Evolutionary conservation across 2,888 invertebrate genomes (phyloP).

Genomic region (Apodemia mormo): DNA sequence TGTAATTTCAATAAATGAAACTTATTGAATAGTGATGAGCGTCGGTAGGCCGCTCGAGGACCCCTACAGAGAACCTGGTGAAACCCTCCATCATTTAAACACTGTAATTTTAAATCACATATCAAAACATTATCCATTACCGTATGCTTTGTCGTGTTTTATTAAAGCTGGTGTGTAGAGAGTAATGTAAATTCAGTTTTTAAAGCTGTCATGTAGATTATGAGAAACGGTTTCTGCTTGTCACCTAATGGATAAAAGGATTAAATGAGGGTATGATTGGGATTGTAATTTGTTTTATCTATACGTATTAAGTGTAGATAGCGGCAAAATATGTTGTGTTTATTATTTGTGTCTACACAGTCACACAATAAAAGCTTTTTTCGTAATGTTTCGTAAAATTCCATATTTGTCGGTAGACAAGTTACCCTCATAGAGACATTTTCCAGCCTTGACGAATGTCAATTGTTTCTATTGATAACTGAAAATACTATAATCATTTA

Average conservation of each 20-base stretch:
- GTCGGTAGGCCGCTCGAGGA: slow-evolving; percentile 70
- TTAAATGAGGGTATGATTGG: not conserved
- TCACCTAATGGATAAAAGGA: not conserved
- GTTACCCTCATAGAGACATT: too few species aligned
- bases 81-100: slow-evolving; percentile 42
- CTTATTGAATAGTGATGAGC: slow-evolving; percentile 82
- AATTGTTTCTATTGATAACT: too few species aligned
- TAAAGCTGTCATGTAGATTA: not conserved
- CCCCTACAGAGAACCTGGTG: slow-evolving; percentile 61
- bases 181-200: not conserved
- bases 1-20: slow-evolving; percentile 81
- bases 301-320: too few species aligned
- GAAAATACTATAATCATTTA: too few species aligned
- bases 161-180: not conserved
- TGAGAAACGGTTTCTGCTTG: not conserved
- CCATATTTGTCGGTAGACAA: too few species aligned
- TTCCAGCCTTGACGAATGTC: too few species aligned
- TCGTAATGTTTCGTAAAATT: too few species aligned
- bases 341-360: too few species aligned
- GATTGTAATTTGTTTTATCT: too few species aligned
- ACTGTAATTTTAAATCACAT: slow-evolving; percentile 36
- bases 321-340: too few species aligned
- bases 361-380: too few species aligned
- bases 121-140: slow-evolving; percentile 44
- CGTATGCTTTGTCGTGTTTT: slow-evolving; percentile 10